Evolutionary conservation across 2,113 vertebrate genomes (phyloP).

Genomic region (Arvicanthis niloticus): DNA sequence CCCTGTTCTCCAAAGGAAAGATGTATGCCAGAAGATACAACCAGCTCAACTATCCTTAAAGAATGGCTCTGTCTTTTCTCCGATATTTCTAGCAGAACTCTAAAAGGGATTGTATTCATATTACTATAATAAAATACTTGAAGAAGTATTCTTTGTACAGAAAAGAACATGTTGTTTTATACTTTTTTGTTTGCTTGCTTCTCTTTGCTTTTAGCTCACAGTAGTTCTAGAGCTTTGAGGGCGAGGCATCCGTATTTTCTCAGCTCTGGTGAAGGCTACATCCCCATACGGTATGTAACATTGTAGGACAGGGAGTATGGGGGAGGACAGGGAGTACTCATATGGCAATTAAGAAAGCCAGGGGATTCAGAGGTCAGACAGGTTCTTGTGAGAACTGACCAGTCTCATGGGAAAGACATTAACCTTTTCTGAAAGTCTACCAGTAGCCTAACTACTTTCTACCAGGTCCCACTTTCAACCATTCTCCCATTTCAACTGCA

Average conservation of each 20-base stretch:
- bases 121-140: background rate
- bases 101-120: background rate
- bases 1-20: background rate
- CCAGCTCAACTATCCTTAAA: background rate
- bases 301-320: background rate
- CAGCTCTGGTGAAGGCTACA: background rate
- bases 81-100: background rate
- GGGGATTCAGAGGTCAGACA: background rate
- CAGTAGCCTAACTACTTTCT: background rate
- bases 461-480: background rate
- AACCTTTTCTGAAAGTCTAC: background rate
- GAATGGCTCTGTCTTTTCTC: background rate
- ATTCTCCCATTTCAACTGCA: no score
- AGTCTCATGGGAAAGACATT: background rate
- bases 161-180: background rate
- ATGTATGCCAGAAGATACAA: background rate
- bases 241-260: background rate
- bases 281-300: background rate
- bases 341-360: background rate
- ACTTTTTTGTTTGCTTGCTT: background rate
- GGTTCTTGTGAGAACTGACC: background rate
- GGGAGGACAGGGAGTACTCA: background rate
- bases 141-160: background rate
- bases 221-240: background rate
- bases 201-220: background rate